phyloP scores from a whole-genome alignment of 2,797 vertebrate species.

The Rhynchonycteris naso region DNA sequence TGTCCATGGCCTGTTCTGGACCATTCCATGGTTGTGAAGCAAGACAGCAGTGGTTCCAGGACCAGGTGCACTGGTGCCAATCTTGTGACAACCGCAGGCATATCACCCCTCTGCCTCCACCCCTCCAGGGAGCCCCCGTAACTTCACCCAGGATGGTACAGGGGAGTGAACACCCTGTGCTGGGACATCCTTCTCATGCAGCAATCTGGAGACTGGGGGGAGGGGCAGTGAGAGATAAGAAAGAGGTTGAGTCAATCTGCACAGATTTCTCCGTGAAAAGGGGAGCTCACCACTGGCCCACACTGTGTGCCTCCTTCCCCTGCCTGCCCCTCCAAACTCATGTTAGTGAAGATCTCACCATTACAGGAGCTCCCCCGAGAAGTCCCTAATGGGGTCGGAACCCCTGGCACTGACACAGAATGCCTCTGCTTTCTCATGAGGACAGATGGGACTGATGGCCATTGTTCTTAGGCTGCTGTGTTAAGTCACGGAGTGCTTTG shows the following conservation, averaged over 20 bases:
- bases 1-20: background rate
- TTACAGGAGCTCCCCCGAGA: background rate
- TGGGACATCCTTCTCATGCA: background rate
- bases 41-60: too few relatives aligned
- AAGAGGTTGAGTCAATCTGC: background rate
- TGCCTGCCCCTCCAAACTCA: background rate
- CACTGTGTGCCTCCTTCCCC: background rate
- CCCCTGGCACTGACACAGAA: background rate
- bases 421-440: background rate
- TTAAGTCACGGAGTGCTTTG: slow-evolving; percentile 48
- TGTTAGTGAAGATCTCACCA: slow-evolving; percentile 56
- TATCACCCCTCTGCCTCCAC: fast-evolving
- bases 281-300: background rate
- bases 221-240: background rate
- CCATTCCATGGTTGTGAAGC: background rate
- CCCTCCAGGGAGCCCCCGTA: too few relatives aligned
- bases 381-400: slow-evolving; percentile 63
- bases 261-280: background rate
- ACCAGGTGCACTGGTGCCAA: background rate
- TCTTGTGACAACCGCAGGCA: background rate
- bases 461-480: slow-evolving; percentile 41
- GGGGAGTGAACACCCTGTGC: background rate
- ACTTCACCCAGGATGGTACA: background rate
- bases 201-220: too few relatives aligned
- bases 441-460: slow-evolving; percentile 56